Conservation (phyloP, 2,888 invertebrate genomes). For the Bibio marci region DNA sequence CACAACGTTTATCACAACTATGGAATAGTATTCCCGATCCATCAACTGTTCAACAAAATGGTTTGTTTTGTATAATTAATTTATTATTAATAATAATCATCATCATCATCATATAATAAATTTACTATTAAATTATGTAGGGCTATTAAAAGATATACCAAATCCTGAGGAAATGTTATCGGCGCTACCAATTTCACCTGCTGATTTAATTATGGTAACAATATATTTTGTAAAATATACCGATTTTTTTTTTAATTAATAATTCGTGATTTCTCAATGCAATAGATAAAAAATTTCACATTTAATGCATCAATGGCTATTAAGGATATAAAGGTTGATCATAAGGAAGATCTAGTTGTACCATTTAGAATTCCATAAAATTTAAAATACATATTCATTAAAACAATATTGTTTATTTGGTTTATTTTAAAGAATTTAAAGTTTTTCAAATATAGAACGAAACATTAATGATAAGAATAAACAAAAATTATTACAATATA, state of each 20-base stretch:
- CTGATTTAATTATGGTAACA: constrained; percentile 54
- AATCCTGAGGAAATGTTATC: constrained; percentile 51
- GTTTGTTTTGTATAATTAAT: background rate
- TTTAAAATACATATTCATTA: constrained; percentile 6
- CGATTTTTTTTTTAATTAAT: constrained; percentile 14
- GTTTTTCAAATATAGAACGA: too few relatives aligned
- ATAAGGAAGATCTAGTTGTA: constrained; percentile 78
- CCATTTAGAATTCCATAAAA: constrained; percentile 63
- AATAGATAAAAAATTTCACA: constrained; percentile 53
- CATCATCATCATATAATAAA: background rate
- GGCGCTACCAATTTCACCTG: constrained; percentile 38
- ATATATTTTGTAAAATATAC: background rate
- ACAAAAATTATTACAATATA: too few relatives aligned
- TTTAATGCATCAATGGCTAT: constrained; percentile 54
- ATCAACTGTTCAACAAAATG: constrained; percentile 19
- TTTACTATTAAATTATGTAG: constrained; percentile 10
- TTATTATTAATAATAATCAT: constrained; percentile 2
- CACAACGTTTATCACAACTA: constrained; percentile 35
- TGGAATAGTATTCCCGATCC: constrained; percentile 29
- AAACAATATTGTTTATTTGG: too few relatives aligned
- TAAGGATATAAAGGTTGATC: constrained; percentile 65
- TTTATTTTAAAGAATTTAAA: too few relatives aligned
- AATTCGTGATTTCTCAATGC: constrained; percentile 13
- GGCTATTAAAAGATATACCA: constrained; percentile 54
- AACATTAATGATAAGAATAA: too few relatives aligned